These are phyloP conservation scores for Euura saliciscinereae DNA, from an alignment of 1,140 invertebrate genomes.

Conservation along the genomic window DNA sequence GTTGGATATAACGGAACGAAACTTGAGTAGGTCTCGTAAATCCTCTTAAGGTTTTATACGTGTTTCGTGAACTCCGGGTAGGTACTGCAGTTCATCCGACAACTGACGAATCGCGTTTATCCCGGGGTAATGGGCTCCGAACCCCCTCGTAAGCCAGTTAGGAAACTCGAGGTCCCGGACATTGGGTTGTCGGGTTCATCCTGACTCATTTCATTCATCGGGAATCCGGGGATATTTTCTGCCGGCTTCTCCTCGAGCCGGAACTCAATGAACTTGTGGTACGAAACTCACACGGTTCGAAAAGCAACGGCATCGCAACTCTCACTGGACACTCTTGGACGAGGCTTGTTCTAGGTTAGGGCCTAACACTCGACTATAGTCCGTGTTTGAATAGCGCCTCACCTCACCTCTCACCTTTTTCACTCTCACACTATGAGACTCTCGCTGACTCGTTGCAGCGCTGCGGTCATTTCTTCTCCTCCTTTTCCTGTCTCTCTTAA, in stretches of 20 bases:
- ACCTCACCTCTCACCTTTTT: slow-evolving; percentile 4
- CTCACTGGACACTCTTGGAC: background rate
- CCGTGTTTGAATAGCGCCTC: background rate
- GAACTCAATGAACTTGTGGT: background rate
- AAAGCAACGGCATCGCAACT: background rate
- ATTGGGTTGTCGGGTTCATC: background rate
- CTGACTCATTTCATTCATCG: background rate
- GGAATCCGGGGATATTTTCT: too few species aligned
- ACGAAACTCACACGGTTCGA: background rate
- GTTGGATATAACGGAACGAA: background rate
- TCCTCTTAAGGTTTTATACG: slow-evolving; percentile 1
- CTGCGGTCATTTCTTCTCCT: background rate
- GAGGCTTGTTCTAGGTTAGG: slow-evolving; percentile 4
- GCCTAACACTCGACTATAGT: background rate
- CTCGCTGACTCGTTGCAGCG: background rate
- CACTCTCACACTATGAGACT: background rate
- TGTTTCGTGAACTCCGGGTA: background rate
- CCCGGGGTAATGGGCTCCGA: background rate
- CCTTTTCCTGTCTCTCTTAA: slow-evolving; percentile 6
- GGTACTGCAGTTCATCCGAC: background rate
- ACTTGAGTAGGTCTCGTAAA: background rate
- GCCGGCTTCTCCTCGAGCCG: too few species aligned
- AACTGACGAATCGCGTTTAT: slow-evolving; percentile 7
- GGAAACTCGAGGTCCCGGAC: background rate
- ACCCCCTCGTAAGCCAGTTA: background rate